Base-by-base conservation (phyloP, 2,797 vertebrate genomes). In the Centroberyx gerrardi region DNA sequence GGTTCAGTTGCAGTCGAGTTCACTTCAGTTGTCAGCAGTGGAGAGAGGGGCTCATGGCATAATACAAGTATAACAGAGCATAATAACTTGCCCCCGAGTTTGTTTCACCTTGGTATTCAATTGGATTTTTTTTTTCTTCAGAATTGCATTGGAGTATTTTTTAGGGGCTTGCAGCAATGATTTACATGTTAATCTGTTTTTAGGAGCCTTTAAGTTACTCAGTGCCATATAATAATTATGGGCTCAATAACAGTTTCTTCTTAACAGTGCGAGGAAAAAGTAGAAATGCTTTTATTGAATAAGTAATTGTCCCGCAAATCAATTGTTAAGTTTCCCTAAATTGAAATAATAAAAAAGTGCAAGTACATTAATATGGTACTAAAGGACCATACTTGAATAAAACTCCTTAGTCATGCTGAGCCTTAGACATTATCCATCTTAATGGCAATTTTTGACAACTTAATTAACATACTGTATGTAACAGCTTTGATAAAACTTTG, bases 151-250 rank as follows among this genome's bases (percentile, higher is more conserved):
- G 3, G 14, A 12, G n/a, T 51, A 40, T 27, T 64, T 42, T 68
- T 62, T 0, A 53, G 1, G 12, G 2, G 18, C 44, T 36, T 59
- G 14, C 62, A 52, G 29, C 36, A 63, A 5, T 38, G 27, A 62
- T 46, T 14, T 31, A 65, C 55, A 51, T 18, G 48, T 55, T 15
- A 64, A 70, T 68, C 48, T 74, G 54, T 46, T 65, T 76, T 55
- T 62, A 61, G 60, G 36, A 46, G 51, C 17, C 40, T 74, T 63
- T 27, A 8, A 72, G 38, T 79, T 59, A 52, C 36, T 33, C 36
- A 38, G 62, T 58, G 15, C 75, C 61, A 59, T 61, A 29, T 63
- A 33, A 84, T 82, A 69, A 71, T 80, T 76, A 76, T 68, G 46
- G 14, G 13, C 27, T 79, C 10, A 28, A 40, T 76, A 55, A 52